Base-by-base conservation (phyloP, 2,888 invertebrate species). In the Leptinotarsa haldemani region DNA sequence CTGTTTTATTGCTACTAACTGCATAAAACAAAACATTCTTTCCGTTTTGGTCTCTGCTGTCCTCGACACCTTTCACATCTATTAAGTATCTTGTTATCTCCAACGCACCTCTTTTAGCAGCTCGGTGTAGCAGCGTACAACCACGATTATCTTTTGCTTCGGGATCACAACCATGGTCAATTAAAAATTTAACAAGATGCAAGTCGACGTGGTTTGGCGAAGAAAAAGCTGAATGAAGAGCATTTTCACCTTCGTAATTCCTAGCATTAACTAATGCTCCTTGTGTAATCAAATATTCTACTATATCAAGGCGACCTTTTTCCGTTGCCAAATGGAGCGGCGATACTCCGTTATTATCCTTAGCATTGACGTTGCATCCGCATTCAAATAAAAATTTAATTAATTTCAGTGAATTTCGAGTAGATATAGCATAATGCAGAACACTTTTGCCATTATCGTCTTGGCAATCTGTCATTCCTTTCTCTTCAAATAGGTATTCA, bases 71-170 rank as follows among this genome's bases (percentile, higher is more conserved):
- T 65, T 18, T 30, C 22, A 46, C 22, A 9, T 46, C 48, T n/a
- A 48, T 20, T 18, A 65, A 47, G 20, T 48, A 65, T 22, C 20
- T 22, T 47, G 65, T 20, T 65, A 65, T 65, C 47, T 65, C 47
- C 16, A 48, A 40, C 12, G 65, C 30, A 20, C 20, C 47, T 22
- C 30, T 65, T 15, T 25, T 47, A 1, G 65, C 65, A 16, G 40
- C 30, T 15, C 46, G 47, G 18, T 65, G 65, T 65, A 65, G 48
- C 5, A 40, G 48, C 16, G 30, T 65, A 20, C 47, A 5, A 13
- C 47, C 65, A 3, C 40, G 3, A 47, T 46, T 52, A 18, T 52
- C 52, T 52, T 18, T 52, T 18, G 52, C 52, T 18, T n/a, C 18
- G 18, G 9, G 7, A 18, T 52, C 52, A 18, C 52, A 52, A 18